These are phyloP conservation scores for Pammene aurita DNA, from an alignment of 2,888 invertebrate genomes.

Conservation along the genomic window DNA sequence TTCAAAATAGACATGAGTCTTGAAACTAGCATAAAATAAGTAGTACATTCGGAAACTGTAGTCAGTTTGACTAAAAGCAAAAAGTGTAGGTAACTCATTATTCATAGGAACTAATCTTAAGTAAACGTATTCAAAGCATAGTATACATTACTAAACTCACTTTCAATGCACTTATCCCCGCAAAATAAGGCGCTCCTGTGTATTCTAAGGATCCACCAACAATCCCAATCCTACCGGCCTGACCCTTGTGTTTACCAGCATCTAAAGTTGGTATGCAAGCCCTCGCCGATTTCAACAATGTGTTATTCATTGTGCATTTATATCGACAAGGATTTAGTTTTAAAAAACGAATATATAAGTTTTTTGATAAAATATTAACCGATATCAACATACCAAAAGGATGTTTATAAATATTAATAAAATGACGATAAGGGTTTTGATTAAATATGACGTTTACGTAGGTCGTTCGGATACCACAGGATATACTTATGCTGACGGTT, in stretches of 20 bases:
- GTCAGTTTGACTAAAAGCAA: too few relatives aligned
- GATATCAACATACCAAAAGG: conserved; percentile 28
- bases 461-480: not conserved
- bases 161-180: conserved; percentile 94
- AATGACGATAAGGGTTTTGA: conserved; percentile 10
- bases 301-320: conserved; percentile 51
- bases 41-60: too few relatives aligned
- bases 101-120: too few relatives aligned
- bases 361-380: conserved; percentile 19
- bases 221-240: conserved; percentile 95
- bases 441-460: conserved; percentile 11
- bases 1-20: too few relatives aligned
- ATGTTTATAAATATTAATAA: conserved; percentile 4
- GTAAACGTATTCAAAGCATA: too few relatives aligned
- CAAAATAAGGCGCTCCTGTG: conserved; percentile 98
- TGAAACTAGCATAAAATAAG: too few relatives aligned
- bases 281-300: conserved; percentile 56
- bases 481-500: not conserved
- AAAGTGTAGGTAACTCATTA: too few relatives aligned
- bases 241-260: conserved; percentile 91
- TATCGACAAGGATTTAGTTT: conserved; percentile 35
- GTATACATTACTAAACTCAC: conserved; percentile 51
- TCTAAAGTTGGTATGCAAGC: conserved; percentile 85
- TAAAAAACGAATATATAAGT: not conserved
- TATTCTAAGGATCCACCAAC: conserved; percentile 98